Base-by-base conservation (phyloP, 1,140 invertebrate genomes). In the Belonocnema kinseyi region DNA sequence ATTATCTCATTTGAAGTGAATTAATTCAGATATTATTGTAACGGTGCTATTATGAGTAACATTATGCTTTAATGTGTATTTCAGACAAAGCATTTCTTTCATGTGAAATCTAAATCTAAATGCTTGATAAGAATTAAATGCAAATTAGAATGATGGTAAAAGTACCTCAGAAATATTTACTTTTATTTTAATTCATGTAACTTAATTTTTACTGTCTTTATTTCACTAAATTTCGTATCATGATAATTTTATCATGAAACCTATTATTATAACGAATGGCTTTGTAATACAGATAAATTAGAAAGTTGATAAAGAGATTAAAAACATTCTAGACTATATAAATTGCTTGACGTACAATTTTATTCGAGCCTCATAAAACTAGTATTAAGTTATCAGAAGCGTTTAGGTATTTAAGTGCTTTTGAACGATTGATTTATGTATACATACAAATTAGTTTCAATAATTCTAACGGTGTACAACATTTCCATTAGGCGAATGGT, bases 321-420 rank as follows among this genome's bases (percentile, higher is more conserved):
- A 46, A 46, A 6, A 46, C 40, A 46, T 46, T 11, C 1, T 46
- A 46, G 40, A 0, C 26, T 66, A 14, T 66, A 1, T 66, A 40
- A 66, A 40, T 21, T 10, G 40, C 40, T 46, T 66, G 26, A 66
- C 26, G 61, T n/a, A 16, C n/a, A 33, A 16, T 66, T 66, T 40
- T 66, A 66, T 66, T 66, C 33, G 26, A 40, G n/a, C 26, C 26
- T n/a, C 33, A 66, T 66, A 40, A 46, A 66, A 66, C 40, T 33
- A 40, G 33, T 66, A 66, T 66, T 66, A 16, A 66, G 13, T 66
- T 66, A 26, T 66, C 40, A 40, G 33, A 66, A 66, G 33, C 16
- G 26, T 40, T 66, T 66, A 40, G 40, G 26, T 40, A 66, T 66
- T 66, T 66, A 66, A 40, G 33, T 33, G 61, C 33, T 26, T 16